phyloP scores from a whole-genome alignment of 2,888 invertebrate species.

The Stratiomys singularior region DNA sequence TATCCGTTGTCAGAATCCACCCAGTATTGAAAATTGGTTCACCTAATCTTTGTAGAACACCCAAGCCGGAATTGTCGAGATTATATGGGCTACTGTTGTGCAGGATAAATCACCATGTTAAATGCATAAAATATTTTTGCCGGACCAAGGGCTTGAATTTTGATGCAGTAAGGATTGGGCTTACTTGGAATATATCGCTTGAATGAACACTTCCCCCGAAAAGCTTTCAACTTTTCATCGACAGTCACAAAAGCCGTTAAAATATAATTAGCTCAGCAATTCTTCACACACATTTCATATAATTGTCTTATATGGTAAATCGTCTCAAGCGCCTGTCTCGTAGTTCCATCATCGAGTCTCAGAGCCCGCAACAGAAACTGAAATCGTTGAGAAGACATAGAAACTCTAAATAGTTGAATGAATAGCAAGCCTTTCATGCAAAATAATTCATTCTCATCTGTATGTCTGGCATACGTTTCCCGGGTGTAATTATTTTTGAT shows the following conservation, averaged over 20 bases:
- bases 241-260: slow-evolving; percentile 7
- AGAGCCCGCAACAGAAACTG: not conserved
- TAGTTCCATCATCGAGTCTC: not conserved
- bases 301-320: not conserved
- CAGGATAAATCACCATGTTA: not conserved
- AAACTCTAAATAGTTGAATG: not conserved
- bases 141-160: not conserved
- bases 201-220: not conserved
- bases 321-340: not conserved
- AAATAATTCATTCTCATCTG: too few relatives aligned
- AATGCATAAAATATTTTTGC: not conserved
- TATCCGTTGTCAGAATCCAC: too few relatives aligned
- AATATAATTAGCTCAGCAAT: not conserved
- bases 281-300: not conserved
- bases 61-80: too few relatives aligned
- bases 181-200: not conserved
- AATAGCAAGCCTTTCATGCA: not conserved
- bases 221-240: not conserved
- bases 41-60: too few relatives aligned
- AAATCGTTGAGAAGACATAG: not conserved
- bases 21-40: too few relatives aligned
- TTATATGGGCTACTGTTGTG: too few relatives aligned
- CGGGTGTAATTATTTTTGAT: too few relatives aligned
- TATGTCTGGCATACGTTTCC: too few relatives aligned
- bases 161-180: not conserved